Percentiles rank a stretch among this genome's conserved stretches.
phyloP scores from a whole-genome alignment of 2,113 vertebrate species.

The Pelvicachromis taeniatus region DNA sequence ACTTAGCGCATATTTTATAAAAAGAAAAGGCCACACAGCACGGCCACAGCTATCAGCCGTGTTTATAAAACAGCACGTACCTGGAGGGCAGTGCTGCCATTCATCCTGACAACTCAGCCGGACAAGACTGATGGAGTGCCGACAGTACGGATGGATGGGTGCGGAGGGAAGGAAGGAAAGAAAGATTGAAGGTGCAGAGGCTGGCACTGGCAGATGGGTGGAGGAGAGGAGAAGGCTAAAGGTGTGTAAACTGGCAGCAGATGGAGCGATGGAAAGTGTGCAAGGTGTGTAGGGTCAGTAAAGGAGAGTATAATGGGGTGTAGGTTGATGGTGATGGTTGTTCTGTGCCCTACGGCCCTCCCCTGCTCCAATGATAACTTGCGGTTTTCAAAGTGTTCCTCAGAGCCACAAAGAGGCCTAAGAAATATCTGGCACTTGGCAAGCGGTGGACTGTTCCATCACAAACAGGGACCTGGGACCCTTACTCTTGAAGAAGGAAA shows the following conservation, averaged over 20 bases:
- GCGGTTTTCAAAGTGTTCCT: constrained; percentile 84
- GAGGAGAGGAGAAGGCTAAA: constrained; percentile 11
- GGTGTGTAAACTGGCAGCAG: constrained; percentile 51
- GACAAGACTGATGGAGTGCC: constrained; percentile 61
- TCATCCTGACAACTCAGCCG: constrained; percentile 27
- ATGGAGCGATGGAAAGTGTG: constrained; percentile 40
- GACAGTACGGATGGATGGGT: constrained; percentile 53
- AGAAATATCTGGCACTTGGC: constrained; percentile 77
- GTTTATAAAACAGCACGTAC: constrained; percentile 51
- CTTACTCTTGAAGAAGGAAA: constrained; percentile 66
- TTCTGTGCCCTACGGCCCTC: constrained; percentile 56
- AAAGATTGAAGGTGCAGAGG: constrained; percentile 14
- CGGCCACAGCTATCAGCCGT: background rate
- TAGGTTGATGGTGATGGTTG: constrained; percentile 36
- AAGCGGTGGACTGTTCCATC: constrained; percentile 77
- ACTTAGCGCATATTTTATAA: background rate
- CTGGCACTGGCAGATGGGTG: constrained; percentile 32
- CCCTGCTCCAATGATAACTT: constrained; percentile 87
- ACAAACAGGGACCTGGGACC: constrained; percentile 69
- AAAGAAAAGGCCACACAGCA: constrained; percentile 28
- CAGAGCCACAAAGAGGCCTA: constrained; percentile 88
- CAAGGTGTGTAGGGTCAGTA: constrained; percentile 39
- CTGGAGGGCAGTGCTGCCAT: constrained; percentile 42
- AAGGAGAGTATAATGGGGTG: constrained; percentile 66
- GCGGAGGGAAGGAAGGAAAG: constrained; percentile 47